A percentile compares a stretch with the other conserved stretches of the same genome.
These are phyloP conservation scores for Hipposideros armiger DNA, from an alignment of 2,113 vertebrate species.

Conservation along the genomic window DNA sequence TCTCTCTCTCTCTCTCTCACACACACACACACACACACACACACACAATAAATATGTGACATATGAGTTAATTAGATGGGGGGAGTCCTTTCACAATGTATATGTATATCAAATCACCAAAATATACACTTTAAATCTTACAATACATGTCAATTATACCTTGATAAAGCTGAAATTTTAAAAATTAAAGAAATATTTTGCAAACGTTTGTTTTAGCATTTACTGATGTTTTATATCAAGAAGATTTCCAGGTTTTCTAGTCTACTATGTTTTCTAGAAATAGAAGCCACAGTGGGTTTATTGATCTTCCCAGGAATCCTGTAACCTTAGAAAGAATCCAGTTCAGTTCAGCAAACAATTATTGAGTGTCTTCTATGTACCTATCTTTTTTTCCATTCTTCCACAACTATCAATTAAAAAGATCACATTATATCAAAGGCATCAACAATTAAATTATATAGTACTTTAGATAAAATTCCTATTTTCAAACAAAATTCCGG, in stretches of 20 bases:
- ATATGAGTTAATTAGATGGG: neutral
- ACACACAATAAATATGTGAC: neutral
- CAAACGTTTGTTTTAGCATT: neutral
- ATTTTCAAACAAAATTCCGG: neutral
- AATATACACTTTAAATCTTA: neutral
- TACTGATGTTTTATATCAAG: conserved; percentile 4
- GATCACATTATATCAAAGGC: neutral
- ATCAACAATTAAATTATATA: neutral
- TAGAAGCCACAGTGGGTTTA: neutral
- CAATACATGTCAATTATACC: neutral
- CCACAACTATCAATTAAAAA: neutral
- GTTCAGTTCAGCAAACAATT: conserved; percentile 33
- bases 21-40: neutral
- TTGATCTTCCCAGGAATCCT: neutral
- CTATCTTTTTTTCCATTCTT: neutral
- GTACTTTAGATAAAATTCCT: conserved; percentile 1
- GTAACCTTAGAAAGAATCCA: conserved; percentile 18
- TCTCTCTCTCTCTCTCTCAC: no score
- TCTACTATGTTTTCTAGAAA: neutral
- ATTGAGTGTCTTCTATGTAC: neutral
- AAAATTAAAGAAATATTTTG: neutral
- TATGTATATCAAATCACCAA: neutral
- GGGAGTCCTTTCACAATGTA: neutral
- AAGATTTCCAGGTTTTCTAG: neutral
- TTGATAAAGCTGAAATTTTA: neutral